Evolutionary conservation across 2,797 vertebrate species (phyloP).

Genomic region (Oreochromis mossambicus): DNA sequence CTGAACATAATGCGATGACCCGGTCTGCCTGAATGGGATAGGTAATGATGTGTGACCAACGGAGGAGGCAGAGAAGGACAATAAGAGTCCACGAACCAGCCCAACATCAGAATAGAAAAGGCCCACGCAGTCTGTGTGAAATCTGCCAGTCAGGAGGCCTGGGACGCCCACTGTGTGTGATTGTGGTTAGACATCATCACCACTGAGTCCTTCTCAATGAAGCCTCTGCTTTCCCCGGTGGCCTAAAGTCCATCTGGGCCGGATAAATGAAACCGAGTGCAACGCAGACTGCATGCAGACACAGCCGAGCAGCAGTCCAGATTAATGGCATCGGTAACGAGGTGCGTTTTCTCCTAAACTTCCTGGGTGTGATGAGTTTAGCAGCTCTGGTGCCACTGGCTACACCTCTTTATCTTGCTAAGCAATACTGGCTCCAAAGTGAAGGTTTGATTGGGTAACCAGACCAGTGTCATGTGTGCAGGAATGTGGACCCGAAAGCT

Average conservation of each 20-base stretch:
- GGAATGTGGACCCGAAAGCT: background rate
- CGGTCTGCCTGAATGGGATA: background rate
- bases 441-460: background rate
- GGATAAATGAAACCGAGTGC: background rate
- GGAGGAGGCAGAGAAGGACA: background rate
- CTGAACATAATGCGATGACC: background rate
- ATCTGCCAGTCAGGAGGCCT: background rate
- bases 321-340: background rate
- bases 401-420: background rate
- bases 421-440: background rate
- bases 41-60: constrained; percentile 31
- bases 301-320: background rate
- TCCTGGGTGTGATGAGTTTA: background rate
- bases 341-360: background rate
- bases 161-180: background rate
- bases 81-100: background rate
- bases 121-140: background rate
- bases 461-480: background rate
- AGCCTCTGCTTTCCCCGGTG: background rate
- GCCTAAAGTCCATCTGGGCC: background rate
- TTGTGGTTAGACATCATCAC: background rate
- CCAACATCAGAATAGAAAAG: background rate
- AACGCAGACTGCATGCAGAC: background rate
- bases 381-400: background rate
- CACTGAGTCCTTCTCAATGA: background rate